Evolutionary conservation across 2,797 vertebrate species (phyloP).

Genomic region (Syngnathus rostellatus): DNA sequence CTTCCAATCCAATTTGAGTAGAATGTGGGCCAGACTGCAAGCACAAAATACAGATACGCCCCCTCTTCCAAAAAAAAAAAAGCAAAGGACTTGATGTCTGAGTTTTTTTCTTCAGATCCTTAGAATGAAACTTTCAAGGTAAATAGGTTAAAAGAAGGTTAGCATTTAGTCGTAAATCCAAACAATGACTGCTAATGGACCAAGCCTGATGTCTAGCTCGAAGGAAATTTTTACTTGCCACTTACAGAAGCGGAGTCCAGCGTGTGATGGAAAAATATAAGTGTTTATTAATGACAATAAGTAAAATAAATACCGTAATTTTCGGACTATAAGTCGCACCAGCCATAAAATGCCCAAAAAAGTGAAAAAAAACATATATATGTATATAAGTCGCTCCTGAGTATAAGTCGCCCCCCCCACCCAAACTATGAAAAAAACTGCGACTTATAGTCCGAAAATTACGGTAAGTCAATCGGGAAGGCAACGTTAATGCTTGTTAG

Average conservation of each 20-base stretch:
- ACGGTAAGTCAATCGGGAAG: too few relatives aligned
- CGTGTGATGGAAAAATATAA: background rate
- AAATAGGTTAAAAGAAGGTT: background rate
- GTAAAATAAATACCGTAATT: too few relatives aligned
- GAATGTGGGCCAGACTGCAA: conserved; percentile 44
- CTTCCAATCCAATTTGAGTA: conserved; percentile 54
- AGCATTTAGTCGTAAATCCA: background rate
- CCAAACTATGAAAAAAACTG: too few relatives aligned
- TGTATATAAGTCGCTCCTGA: too few relatives aligned
- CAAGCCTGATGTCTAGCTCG: background rate
- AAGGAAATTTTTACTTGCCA: background rate
- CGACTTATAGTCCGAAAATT: too few relatives aligned
- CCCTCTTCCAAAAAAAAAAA: conserved; percentile 6
- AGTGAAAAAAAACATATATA: too few relatives aligned
- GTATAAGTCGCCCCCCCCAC: too few relatives aligned
- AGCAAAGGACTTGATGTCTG: background rate
- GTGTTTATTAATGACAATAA: too few relatives aligned
- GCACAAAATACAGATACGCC: conserved; percentile 18
- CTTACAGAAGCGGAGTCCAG: background rate
- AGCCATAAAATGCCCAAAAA: too few relatives aligned
- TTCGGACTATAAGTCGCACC: too few relatives aligned
- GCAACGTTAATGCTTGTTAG: too few relatives aligned
- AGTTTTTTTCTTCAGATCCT: background rate
- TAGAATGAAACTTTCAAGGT: background rate
- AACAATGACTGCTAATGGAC: background rate